Evolutionary conservation across 2,113 vertebrate species (phyloP), one percentile per base, ranked within the genome.

Genomic region (Mandrillus leucophaeus): DNA sequence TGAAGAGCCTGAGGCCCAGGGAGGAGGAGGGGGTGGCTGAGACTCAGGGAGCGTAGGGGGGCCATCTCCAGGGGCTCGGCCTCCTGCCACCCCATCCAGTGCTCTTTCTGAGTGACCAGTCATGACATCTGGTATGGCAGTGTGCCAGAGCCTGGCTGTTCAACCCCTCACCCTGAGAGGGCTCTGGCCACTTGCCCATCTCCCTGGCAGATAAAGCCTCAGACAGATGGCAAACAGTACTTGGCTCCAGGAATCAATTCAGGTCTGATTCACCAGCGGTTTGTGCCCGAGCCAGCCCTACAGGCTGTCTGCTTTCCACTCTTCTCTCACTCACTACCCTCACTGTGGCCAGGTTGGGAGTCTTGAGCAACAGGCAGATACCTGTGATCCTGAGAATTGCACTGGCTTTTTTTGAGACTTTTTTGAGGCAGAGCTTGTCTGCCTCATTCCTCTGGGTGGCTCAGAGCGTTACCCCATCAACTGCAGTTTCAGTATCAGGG

Each of bases 211-310:
- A 90, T 94, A 96, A 94, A 94, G 70, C 87, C 70, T 68, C 93
- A 98, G 97, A 98, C 83, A 0, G 88, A 98, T 64, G 88, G 97
- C 93, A 98, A 97, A 98, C 89, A 97, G 64, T 66, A 13, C 43
- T 10, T 0, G 73, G 91, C 91, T 90, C 78, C 93, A 93, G 43
- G 38, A 94, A 81, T 43, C 59, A 2, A 10, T 12, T 13, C 80
- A 73, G 50, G 50, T 92, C 94, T 93, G 97, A 97, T 66, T 95
- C 76, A 94, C 45, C 50, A 4, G 57, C 10, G 92, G 45, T 52
- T 78, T 96, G 72, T 75, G 82, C 30, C 38, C 0, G 25, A 59
- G 72, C 92, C 85, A 57, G 83, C 17, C 35, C n/a, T 35, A 7
- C n/a, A 35, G 45, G 68, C 90, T 40, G 86, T 68, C 45, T 30